Conservation (phyloP, 1,140 invertebrate species). For the Pachypeltis micranthus region DNA sequence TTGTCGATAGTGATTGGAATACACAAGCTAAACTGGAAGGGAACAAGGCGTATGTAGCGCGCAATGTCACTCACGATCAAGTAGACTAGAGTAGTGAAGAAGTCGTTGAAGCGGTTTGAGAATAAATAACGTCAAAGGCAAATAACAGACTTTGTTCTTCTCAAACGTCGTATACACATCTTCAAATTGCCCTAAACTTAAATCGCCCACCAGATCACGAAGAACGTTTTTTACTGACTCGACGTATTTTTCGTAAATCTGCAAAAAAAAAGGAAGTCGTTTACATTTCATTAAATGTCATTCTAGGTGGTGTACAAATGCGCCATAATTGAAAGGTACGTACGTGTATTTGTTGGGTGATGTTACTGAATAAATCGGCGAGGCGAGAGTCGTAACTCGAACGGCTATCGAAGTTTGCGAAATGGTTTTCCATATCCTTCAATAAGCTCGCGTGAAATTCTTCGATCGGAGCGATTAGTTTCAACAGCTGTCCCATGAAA, state of each 20-base stretch:
- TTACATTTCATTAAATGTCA: no score
- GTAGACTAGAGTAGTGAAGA: slow-evolving; percentile 70
- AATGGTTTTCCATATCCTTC: slow-evolving; percentile 51
- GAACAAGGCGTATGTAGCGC: no score
- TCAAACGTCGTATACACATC: slow-evolving; percentile 75
- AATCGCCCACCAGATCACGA: slow-evolving; percentile 59
- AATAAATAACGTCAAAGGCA: slow-evolving; percentile 75
- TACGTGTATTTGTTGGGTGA: not conserved
- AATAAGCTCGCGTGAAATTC: slow-evolving; percentile 52
- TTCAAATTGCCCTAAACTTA: slow-evolving; percentile 62
- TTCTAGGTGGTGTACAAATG: no score
- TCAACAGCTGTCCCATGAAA: slow-evolving; percentile 37
- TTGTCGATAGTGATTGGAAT: not conserved
- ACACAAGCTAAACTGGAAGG: not conserved
- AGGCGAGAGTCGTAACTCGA: slow-evolving; percentile 41
- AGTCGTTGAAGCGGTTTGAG: slow-evolving; percentile 81
- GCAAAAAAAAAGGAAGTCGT: not conserved
- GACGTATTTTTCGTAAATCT: slow-evolving; percentile 65
- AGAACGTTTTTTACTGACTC: slow-evolving; percentile 61
- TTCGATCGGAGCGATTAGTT: slow-evolving; percentile 49
- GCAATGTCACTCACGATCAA: slow-evolving; percentile 65
- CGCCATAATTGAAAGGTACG: no score
- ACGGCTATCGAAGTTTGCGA: slow-evolving; percentile 48
- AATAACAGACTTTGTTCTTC: slow-evolving; percentile 68
- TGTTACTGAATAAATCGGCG: slow-evolving; percentile 43